Evolutionary conservation across 2,113 vertebrate species (phyloP).

Genomic region (Sisor rabdophorus): DNA sequence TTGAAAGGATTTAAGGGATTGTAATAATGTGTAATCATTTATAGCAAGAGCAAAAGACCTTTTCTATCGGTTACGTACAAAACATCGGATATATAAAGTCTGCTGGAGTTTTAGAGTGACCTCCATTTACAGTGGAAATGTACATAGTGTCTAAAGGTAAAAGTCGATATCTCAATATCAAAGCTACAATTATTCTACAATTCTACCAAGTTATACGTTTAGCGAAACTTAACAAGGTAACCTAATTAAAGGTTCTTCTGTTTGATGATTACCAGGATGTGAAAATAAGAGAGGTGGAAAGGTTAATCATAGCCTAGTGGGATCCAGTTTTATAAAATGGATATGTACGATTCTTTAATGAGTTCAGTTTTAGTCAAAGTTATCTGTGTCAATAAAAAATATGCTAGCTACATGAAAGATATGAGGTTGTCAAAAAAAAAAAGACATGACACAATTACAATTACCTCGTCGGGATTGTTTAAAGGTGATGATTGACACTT

Average conservation of each 20-base stretch:
- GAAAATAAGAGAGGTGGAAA: slow-evolving; percentile 64
- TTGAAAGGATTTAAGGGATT: slow-evolving; percentile 17
- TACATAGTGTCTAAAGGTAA: neutral
- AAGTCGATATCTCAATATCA: slow-evolving; percentile 4
- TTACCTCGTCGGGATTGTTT: slow-evolving; percentile 17
- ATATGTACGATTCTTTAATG: slow-evolving; percentile 64
- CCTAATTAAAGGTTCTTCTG: slow-evolving; percentile 69
- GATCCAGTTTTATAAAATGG: slow-evolving; percentile 62
- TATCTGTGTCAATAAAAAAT: slow-evolving; percentile 69
- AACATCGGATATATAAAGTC: neutral
- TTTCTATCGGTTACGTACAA: neutral
- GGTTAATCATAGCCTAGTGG: slow-evolving; percentile 77
- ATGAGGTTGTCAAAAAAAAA: slow-evolving; percentile 49
- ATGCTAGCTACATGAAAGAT: slow-evolving; percentile 38
- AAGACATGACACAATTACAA: slow-evolving; percentile 43
- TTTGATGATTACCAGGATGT: slow-evolving; percentile 63
- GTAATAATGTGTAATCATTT: slow-evolving; percentile 25
- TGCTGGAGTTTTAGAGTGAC: neutral
- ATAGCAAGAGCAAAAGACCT: slow-evolving; percentile 1
- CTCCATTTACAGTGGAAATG: neutral
- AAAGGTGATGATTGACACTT: slow-evolving; percentile 34
- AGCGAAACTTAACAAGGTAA: slow-evolving; percentile 64
- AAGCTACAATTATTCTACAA: slow-evolving; percentile 13
- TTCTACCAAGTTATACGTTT: slow-evolving; percentile 20
- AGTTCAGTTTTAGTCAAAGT: slow-evolving; percentile 65